Evolutionary conservation across 1,140 invertebrate species (phyloP).

Genomic region (Ostrea denselamellosa): DNA sequence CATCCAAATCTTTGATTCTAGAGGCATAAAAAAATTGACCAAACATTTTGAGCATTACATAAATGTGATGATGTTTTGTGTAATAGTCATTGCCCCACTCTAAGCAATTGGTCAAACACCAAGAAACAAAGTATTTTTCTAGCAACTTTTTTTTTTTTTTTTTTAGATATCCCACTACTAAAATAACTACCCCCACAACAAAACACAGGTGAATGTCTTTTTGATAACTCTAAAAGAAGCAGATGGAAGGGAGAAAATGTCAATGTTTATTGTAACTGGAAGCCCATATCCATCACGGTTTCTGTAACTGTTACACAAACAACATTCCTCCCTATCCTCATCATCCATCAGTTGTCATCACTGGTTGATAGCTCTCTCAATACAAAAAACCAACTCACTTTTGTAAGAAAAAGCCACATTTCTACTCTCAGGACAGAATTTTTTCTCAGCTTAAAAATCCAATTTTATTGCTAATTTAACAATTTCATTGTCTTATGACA

Average conservation of each 20-base stretch:
- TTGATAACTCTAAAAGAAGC: neutral
- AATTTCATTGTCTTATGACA: no score
- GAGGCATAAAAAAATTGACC: no score
- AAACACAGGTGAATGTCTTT: conserved; percentile 3
- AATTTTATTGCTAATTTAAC: no score
- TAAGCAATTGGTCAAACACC: no score
- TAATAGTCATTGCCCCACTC: no score
- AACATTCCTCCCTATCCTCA: conserved; percentile 4
- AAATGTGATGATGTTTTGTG: no score
- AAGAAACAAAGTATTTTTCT: neutral
- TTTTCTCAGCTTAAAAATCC: neutral
- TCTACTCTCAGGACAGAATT: neutral
- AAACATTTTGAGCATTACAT: no score
- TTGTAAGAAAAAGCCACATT: neutral
- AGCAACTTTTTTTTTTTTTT: neutral
- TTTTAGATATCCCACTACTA: neutral
- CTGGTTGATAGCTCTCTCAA: neutral
- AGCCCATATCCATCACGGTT: neutral
- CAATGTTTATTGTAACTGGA: neutral
- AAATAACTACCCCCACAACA: neutral
- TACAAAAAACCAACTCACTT: neutral
- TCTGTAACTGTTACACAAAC: conserved; percentile 27
- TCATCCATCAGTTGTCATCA: conserved; percentile 27
- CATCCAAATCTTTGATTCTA: no score
- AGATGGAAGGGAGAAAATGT: neutral